A percentile compares a stretch with the other conserved stretches of the same genome.
Evolutionary conservation across 2,113 vertebrate species (phyloP).

Genomic region (Xyrauchen texanus): DNA sequence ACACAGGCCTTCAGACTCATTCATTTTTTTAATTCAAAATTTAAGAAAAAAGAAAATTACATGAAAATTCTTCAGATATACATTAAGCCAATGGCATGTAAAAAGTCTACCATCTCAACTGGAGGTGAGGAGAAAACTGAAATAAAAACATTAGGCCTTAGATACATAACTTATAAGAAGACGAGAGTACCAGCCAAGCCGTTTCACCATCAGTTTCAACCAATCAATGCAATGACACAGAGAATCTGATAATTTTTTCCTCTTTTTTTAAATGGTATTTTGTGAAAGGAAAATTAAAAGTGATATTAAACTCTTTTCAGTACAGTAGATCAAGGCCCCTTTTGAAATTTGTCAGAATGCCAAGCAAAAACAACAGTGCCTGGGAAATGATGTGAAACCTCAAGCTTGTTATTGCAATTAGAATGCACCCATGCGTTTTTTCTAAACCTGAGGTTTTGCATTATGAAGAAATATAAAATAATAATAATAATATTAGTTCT

Average conservation of each 20-base stretch:
- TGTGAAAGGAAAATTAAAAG: conserved; percentile 58
- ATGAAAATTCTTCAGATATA: conserved; percentile 72
- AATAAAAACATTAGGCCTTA: conserved; percentile 79
- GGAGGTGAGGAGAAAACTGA: conserved; percentile 67
- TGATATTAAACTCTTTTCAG: conserved; percentile 50
- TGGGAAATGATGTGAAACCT: conserved; percentile 69
- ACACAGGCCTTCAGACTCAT: conserved; percentile 57
- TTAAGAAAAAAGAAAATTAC: conserved; percentile 74
- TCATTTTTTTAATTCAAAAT: conserved; percentile 74
- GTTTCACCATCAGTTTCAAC: conserved; percentile 54
- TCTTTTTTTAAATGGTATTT: conserved; percentile 23
- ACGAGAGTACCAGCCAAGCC: conserved; percentile 65
- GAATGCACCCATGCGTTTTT: conserved; percentile 67
- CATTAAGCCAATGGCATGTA: conserved; percentile 70
- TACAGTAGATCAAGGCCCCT: conserved; percentile 73
- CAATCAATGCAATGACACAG: conserved; percentile 66
- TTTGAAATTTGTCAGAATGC: conserved; percentile 72
- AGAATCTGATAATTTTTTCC: conserved; percentile 26
- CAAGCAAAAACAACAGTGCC: conserved; percentile 68
- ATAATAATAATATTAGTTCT: too few relatives aligned
- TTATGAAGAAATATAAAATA: conserved; percentile 61
- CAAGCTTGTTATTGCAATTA: conserved; percentile 76
- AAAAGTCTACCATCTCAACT: conserved; percentile 66
- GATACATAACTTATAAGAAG: conserved; percentile 82
- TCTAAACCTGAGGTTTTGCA: conserved; percentile 72